These are phyloP conservation scores for Taenaris catops DNA, from an alignment of 2,888 invertebrate species.

Conservation along the genomic window DNA sequence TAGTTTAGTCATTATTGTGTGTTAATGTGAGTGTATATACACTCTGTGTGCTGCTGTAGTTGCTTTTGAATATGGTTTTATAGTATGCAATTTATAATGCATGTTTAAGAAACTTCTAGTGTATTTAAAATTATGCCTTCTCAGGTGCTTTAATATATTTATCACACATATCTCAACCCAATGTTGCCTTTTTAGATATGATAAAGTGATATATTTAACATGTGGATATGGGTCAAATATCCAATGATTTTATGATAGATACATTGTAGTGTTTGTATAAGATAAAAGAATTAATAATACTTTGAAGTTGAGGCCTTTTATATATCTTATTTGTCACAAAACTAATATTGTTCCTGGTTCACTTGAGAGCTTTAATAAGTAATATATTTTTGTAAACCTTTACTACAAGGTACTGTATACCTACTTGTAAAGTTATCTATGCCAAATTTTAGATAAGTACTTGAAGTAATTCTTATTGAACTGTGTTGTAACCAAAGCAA, in stretches of 20 bases:
- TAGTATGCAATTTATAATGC: slow-evolving; percentile 60
- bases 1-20: slow-evolving; percentile 77
- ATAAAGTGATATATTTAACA: slow-evolving; percentile 66
- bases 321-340: slow-evolving; percentile 44
- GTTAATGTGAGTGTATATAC: slow-evolving; percentile 58
- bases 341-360: slow-evolving; percentile 54
- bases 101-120: slow-evolving; percentile 61
- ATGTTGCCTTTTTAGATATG: slow-evolving; percentile 78
- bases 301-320: slow-evolving; percentile 49
- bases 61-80: slow-evolving; percentile 60
- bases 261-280: slow-evolving; percentile 60
- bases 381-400: slow-evolving; percentile 61
- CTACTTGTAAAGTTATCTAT: slow-evolving; percentile 55
- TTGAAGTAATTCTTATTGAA: slow-evolving; percentile 62
- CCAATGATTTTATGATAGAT: slow-evolving; percentile 64
- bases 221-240: slow-evolving; percentile 61
- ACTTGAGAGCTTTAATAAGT: slow-evolving; percentile 52
- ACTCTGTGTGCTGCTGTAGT: slow-evolving; percentile 71
- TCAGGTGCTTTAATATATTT: slow-evolving; percentile 72
- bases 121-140: slow-evolving; percentile 59
- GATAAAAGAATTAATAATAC: slow-evolving; percentile 47
- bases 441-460: slow-evolving; percentile 73
- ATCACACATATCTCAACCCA: slow-evolving; percentile 72
- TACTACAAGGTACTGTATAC: slow-evolving; percentile 44
- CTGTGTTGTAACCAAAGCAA: slow-evolving; percentile 77